These are phyloP conservation scores for Chrysodeixis includens DNA, from an alignment of 2,888 invertebrate species.

Conservation along the genomic window DNA sequence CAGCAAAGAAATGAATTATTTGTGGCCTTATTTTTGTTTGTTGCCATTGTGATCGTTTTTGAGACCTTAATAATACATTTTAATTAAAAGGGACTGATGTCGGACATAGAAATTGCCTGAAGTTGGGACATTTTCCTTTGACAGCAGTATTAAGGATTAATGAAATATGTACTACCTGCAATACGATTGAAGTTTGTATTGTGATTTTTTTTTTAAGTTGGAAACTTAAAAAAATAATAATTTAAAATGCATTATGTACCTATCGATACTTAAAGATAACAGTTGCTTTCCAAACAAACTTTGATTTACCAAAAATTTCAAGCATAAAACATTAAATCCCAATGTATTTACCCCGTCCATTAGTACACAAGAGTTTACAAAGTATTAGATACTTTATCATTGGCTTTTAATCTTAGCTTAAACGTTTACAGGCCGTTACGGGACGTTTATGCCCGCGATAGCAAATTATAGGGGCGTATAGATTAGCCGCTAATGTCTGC, in stretches of 20 bases:
- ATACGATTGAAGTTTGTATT: no score
- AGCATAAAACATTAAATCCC: not conserved
- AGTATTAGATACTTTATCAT: conserved; percentile 33
- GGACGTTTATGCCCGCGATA: conserved; percentile 48
- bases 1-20: conserved; percentile 11
- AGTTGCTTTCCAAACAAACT: not conserved
- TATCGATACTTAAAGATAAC: not conserved
- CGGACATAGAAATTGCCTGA: not conserved
- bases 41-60: not conserved
- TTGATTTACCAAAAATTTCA: conserved; percentile 8
- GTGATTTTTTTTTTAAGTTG: no score
- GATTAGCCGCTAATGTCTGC: conserved; percentile 40
- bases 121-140: not conserved
- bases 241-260: no score
- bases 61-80: not conserved
- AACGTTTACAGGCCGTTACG: conserved; percentile 34
- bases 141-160: no score
- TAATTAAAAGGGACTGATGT: not conserved
- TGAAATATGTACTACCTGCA: no score
- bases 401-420: conserved; percentile 43
- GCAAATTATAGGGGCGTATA: conserved; percentile 45
- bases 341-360: conserved; percentile 22
- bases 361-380: conserved; percentile 19
- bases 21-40: not conserved
- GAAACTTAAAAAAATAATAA: no score